Base-by-base conservation (phyloP, 2,113 vertebrate genomes). In the Istiophorus platypterus region DNA sequence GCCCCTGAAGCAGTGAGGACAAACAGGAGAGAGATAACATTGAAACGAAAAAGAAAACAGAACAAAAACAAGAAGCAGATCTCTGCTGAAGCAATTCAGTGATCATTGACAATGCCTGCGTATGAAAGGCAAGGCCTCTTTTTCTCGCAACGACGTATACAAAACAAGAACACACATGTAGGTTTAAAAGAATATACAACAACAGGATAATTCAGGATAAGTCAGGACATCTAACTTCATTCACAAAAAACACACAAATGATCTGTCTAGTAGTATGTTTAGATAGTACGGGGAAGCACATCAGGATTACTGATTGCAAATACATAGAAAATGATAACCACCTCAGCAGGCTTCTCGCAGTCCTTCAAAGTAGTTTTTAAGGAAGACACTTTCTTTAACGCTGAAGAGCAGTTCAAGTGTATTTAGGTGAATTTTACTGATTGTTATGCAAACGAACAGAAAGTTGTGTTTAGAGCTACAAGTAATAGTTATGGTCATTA, bases 1-100 rank as follows among this genome's bases (percentile, higher is more conserved):
- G 96, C 95, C 96, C 95, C 96, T 97, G 95, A 91, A 93, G 92
- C 91, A 91, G 85, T 89, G 80, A 87, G 94, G 92, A 95, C 94
- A 89, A 92, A 94, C 75, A 87, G 52, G 91, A 92, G 90, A 96
- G 83, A 95, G 87, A 95, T 73, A 90, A 91, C 91, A 93, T 87
- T 91, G 83, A 94, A 94, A 91, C 94, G 82, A 84, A 88, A 86
- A 62, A 58, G 29, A 12, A 49, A 71, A 59, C 3, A 20, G 42
- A 79, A 27, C 18, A 58, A 61, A 45, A 61, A 91, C 73, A 52
- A 86, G 79, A 80, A 77, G 72, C 78, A 78, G 56, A 62, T 69
- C 73, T 63, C 31, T 67, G 52, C 74, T 67, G 57, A 65, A 59
- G 51, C 29, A n/a, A 74, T 26, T 63, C 29, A 75, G 59, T 20